Evolutionary conservation across 1,140 invertebrate species (phyloP).

Genomic region (Ladona fulva): DNA sequence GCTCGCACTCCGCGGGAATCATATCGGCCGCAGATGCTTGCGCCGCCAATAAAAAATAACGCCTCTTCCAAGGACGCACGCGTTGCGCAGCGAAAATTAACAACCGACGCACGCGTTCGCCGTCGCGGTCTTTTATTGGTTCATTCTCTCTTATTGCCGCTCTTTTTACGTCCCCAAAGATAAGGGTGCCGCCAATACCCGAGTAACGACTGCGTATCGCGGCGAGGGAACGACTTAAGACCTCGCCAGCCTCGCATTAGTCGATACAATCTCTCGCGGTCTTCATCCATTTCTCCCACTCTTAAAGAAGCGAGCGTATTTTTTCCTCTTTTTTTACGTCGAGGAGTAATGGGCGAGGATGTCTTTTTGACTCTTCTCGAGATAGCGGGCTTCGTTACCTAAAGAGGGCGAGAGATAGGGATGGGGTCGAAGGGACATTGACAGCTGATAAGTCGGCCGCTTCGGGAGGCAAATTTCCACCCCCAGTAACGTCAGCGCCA

Average conservation of each 20-base stretch:
- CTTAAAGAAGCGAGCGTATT: not conserved
- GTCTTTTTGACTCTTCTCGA: not conserved
- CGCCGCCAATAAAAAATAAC: too few species aligned
- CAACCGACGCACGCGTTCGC: not conserved
- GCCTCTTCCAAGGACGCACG: too few species aligned
- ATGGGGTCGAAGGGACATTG: not conserved
- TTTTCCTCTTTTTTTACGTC: not conserved
- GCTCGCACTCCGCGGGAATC: too few species aligned
- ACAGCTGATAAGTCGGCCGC: not conserved
- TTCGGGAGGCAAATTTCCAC: not conserved
- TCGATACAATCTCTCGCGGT: not conserved
- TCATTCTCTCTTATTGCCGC: not conserved
- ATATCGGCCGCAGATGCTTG: too few species aligned
- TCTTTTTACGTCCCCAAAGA: not conserved
- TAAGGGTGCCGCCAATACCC: not conserved
- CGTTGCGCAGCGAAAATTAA: not conserved
- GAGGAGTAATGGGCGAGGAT: not conserved
- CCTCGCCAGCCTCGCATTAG: not conserved
- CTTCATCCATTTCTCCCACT: not conserved
- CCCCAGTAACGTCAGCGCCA: not conserved
- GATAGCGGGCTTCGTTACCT: slow-evolving; percentile 7
- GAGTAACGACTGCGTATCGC: not conserved
- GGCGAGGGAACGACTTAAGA: slow-evolving; percentile 1
- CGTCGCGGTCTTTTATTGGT: not conserved
- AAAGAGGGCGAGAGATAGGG: not conserved